Conservation (phyloP, 2,888 invertebrate genomes). For the Danaus chrysippus region DNA sequence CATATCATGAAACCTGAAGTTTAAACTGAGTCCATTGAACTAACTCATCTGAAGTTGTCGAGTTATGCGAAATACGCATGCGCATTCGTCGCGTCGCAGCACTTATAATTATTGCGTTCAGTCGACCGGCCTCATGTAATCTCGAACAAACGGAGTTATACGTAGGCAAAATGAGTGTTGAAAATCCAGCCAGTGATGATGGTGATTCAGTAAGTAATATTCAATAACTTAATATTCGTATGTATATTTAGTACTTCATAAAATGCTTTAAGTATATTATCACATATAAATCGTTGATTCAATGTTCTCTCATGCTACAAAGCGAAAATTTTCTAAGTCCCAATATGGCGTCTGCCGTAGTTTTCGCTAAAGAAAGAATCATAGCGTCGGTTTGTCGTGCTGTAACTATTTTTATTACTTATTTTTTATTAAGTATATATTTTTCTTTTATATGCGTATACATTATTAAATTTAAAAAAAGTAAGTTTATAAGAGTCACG, state of each 20-base stretch:
- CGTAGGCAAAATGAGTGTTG: slow-evolving; percentile 82
- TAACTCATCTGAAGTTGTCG: slow-evolving; percentile 51
- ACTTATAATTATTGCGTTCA: slow-evolving; percentile 76
- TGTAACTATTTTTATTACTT: slow-evolving; percentile 20
- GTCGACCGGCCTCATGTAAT: slow-evolving; percentile 64
- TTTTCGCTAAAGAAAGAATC: slow-evolving; percentile 66
- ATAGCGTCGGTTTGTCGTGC: slow-evolving; percentile 59
- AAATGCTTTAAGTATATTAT: slow-evolving; percentile 30
- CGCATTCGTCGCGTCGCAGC: slow-evolving; percentile 78
- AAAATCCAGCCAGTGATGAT: slow-evolving; percentile 80
- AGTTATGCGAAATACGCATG: slow-evolving; percentile 72
- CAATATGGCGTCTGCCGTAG: slow-evolving; percentile 92
- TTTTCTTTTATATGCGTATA: not conserved
- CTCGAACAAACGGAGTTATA: slow-evolving; percentile 62
- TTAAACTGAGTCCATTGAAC: slow-evolving; percentile 48
- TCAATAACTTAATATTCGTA: slow-evolving; percentile 35
- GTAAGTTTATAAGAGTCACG: slow-evolving; percentile 4
- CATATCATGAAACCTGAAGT: slow-evolving; percentile 14
- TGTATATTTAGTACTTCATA: slow-evolving; percentile 31
- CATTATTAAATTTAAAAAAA: not conserved
- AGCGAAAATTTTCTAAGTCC: slow-evolving; percentile 85
- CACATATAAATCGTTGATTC: slow-evolving; percentile 59
- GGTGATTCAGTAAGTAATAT: slow-evolving; percentile 79
- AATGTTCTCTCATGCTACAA: slow-evolving; percentile 68
- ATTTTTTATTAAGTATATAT: slow-evolving; percentile 16